A percentile compares a stretch with the other conserved stretches of the same genome.
Evolutionary conservation across 2,888 invertebrate genomes (phyloP).

Genomic region (Conus canariensis): DNA sequence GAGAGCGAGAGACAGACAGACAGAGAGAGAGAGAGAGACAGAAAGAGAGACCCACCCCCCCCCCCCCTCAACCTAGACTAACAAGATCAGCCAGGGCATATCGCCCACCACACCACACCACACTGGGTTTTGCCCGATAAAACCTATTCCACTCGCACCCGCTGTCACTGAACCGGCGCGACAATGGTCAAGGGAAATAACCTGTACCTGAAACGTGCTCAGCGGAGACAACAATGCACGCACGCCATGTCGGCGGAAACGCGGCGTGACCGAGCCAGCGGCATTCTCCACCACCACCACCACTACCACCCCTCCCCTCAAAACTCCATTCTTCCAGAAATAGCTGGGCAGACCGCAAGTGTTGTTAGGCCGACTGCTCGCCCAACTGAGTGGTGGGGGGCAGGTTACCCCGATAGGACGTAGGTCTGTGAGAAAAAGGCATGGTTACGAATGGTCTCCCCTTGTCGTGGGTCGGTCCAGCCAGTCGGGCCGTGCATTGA

Average conservation of each 20-base stretch:
- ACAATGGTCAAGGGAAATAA: constrained; percentile 39
- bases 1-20: no score
- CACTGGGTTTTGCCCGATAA: no score
- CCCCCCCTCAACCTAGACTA: background rate
- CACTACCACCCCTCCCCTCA: no score
- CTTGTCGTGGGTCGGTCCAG: background rate
- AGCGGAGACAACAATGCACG: constrained; percentile 38
- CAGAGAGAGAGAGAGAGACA: no score
- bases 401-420: background rate
- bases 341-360: background rate
- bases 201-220: constrained; percentile 32
- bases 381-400: no score
- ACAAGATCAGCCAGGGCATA: background rate
- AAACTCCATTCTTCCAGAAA: background rate
- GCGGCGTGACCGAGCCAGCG: constrained; percentile 26
- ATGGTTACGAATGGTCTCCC: constrained; percentile 29
- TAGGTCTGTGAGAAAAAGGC: background rate
- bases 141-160: background rate
- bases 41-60: no score
- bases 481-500: background rate
- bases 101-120: no score
- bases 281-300: background rate
- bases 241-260: constrained; percentile 36
- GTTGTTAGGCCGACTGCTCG: no score
- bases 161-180: constrained; percentile 7